Conservation (phyloP, 2,888 invertebrate genomes). For the Muscina levida region DNA sequence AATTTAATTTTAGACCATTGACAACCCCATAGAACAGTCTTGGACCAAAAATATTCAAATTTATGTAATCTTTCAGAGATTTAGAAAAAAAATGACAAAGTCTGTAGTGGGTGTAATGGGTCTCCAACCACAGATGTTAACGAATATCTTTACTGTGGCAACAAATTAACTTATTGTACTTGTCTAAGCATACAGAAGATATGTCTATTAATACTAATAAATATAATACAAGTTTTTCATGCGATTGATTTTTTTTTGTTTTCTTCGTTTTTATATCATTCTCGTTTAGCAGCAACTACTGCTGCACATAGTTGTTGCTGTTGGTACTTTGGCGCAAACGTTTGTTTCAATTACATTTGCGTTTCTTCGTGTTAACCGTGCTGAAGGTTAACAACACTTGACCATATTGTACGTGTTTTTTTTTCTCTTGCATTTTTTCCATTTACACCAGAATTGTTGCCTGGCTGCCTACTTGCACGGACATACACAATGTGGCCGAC, state of each 20-base stretch:
- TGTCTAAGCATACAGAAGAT: background rate
- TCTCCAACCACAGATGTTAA: too few species aligned
- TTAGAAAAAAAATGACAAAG: too few species aligned
- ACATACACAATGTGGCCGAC: too few species aligned
- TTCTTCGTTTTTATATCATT: background rate
- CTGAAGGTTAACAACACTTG: slow-evolving; percentile 64
- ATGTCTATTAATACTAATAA: background rate
- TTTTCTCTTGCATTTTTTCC: slow-evolving; percentile 16
- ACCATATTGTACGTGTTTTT: slow-evolving; percentile 45
- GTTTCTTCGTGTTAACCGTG: slow-evolving; percentile 56
- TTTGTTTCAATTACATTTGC: slow-evolving; percentile 29
- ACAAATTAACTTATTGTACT: too few species aligned
- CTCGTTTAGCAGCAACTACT: background rate
- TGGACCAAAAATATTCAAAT: too few species aligned
- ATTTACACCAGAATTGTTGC: slow-evolving; percentile 22
- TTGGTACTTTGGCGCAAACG: background rate
- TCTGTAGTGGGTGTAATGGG: too few species aligned
- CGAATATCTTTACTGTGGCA: too few species aligned
- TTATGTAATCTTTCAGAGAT: too few species aligned
- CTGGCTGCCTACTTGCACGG: background rate
- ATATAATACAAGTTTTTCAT: background rate
- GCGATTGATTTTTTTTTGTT: background rate
- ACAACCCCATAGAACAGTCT: too few species aligned
- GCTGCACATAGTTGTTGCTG: background rate
- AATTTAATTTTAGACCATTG: too few species aligned